These are phyloP conservation scores for Acronicta aceris DNA, from an alignment of 2,888 invertebrate species.

Conservation along the genomic window DNA sequence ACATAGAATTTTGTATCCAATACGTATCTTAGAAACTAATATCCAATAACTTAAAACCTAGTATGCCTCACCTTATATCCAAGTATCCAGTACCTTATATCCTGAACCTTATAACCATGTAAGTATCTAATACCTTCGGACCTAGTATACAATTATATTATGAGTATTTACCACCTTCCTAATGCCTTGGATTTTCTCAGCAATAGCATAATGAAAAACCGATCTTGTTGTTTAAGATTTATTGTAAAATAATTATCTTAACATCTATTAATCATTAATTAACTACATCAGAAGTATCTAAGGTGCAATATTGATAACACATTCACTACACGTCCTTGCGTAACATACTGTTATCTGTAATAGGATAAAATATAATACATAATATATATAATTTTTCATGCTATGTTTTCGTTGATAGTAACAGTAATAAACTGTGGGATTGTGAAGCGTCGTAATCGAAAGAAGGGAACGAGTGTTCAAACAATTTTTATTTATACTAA, in stretches of 20 bases:
- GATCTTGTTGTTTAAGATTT: conserved; percentile 63
- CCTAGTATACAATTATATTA: too few species aligned
- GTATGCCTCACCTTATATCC: too few species aligned
- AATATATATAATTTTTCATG: conserved; percentile 25
- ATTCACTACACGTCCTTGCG: too few species aligned
- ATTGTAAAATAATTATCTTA: conserved; percentile 73
- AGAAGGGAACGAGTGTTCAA: neutral
- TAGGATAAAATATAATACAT: conserved; percentile 13
- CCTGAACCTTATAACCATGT: too few species aligned
- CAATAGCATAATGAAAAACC: conserved; percentile 2
- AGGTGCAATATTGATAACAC: conserved; percentile 63
- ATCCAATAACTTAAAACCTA: too few species aligned
- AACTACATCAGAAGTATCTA: conserved; percentile 58
- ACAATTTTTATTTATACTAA: too few species aligned
- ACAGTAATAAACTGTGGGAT: conserved; percentile 17
- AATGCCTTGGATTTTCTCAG: too few species aligned
- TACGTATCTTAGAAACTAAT: too few species aligned
- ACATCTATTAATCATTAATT: conserved; percentile 54
- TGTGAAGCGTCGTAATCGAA: conserved; percentile 9
- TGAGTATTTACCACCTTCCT: too few species aligned
- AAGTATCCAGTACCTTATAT: too few species aligned
- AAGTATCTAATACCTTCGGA: too few species aligned
- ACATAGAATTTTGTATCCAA: too few species aligned
- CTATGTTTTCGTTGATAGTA: conserved; percentile 13
- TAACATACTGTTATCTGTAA: neutral